A percentile compares a stretch with the other conserved stretches of the same genome.
Evolutionary conservation across 2,888 invertebrate species (phyloP).

Genomic region (Carcina quercana): DNA sequence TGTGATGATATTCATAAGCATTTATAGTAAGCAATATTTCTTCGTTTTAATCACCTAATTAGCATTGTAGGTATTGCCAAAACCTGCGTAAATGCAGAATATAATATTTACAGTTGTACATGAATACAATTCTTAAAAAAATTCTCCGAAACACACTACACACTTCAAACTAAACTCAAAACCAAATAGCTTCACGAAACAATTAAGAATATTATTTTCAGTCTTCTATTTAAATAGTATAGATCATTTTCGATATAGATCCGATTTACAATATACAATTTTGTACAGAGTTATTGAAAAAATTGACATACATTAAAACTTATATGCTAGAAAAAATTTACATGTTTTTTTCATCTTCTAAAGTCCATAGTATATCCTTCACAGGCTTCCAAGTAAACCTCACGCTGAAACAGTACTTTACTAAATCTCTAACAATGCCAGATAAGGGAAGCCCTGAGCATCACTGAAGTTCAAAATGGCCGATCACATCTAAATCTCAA

Average conservation of each 20-base stretch:
- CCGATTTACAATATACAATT: conserved; percentile 55
- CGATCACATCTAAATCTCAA: no score
- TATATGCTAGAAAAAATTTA: no score
- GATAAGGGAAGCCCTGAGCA: no score
- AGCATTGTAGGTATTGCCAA: conserved; percentile 25
- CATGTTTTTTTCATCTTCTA: no score
- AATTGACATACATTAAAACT: no score
- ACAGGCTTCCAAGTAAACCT: no score
- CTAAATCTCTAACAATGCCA: no score
- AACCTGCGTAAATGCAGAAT: conserved; percentile 29
- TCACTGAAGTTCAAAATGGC: no score
- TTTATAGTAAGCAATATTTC: conserved; percentile 33
- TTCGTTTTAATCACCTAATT: conserved; percentile 9
- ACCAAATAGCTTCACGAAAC: conserved; percentile 23
- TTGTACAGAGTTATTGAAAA: conserved; percentile 45
- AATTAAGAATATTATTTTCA: conserved; percentile 51
- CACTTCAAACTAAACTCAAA: conserved; percentile 28
- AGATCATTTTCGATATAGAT: conserved; percentile 53
- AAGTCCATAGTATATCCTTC: no score
- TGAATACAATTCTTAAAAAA: conserved; percentile 21
- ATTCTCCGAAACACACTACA: conserved; percentile 5
- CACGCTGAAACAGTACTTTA: no score
- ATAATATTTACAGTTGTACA: conserved; percentile 34
- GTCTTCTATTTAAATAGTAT: conserved; percentile 67
- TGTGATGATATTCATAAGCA: conserved; percentile 26